Evolutionary conservation across 2,888 invertebrate species (phyloP).

Genomic region (Dryomyza anilis): DNA sequence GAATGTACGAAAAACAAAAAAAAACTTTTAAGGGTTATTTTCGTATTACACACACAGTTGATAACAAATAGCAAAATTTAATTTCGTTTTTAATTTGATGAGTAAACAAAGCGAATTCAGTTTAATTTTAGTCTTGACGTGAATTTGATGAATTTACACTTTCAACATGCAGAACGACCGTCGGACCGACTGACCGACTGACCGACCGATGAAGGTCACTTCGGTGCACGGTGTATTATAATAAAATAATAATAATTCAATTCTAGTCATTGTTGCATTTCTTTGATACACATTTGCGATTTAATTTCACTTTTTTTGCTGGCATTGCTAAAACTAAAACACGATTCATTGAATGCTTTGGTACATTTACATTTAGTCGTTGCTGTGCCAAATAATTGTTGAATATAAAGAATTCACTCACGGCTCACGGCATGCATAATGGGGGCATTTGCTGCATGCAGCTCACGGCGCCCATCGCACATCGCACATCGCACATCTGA

Average conservation of each 20-base stretch:
- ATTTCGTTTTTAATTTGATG: conserved; percentile 10
- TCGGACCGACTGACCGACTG: too few relatives aligned
- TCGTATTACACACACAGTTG: too few relatives aligned
- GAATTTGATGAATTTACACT: too few relatives aligned
- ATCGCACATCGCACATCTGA: too few relatives aligned
- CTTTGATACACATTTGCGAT: not conserved
- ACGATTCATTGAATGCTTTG: conserved; percentile 1
- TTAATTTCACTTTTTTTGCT: not conserved
- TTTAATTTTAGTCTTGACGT: not conserved
- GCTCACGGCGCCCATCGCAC: too few relatives aligned
- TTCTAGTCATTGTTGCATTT: conserved; percentile 13
- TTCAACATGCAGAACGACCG: too few relatives aligned
- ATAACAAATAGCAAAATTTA: too few relatives aligned
- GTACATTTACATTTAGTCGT: too few relatives aligned
- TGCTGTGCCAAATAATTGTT: not conserved
- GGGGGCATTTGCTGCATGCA: not conserved
- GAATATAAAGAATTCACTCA: not conserved
- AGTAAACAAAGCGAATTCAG: conserved; percentile 2
- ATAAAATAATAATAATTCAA: conserved; percentile 21
- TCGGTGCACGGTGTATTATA: not conserved
- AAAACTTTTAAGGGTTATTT: too few relatives aligned
- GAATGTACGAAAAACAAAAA: too few relatives aligned
- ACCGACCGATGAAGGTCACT: too few relatives aligned
- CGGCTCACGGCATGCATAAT: not conserved
- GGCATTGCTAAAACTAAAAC: not conserved